phyloP scores from a whole-genome alignment of 1,140 invertebrate species.

The Drosophila kurseongensis region DNA sequence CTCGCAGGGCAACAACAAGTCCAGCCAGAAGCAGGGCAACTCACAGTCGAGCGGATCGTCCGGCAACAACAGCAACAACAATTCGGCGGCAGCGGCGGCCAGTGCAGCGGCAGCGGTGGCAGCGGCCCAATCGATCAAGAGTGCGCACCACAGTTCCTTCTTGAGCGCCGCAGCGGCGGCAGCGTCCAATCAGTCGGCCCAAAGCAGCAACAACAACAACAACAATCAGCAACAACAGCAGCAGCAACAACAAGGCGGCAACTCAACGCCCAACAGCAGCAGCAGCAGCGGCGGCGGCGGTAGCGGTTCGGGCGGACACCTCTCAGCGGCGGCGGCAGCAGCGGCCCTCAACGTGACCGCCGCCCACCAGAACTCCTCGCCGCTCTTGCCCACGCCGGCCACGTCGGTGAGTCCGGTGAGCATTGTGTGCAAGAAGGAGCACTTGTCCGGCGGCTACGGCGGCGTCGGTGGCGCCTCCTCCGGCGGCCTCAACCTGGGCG shows the following conservation, averaged over 20 bases:
- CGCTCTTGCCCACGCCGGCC: conserved; percentile 86
- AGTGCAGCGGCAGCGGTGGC: conserved; percentile 73
- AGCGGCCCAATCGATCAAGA: conserved; percentile 79
- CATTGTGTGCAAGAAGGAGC: conserved; percentile 88
- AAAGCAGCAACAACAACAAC: conserved; percentile 19
- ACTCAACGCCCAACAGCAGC: conserved; percentile 53
- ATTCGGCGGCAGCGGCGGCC: conserved; percentile 62
- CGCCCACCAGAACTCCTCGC: conserved; percentile 85
- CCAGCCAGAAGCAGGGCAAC: conserved; percentile 53
- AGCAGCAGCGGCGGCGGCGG: conserved; percentile 28
- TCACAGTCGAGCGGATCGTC: conserved; percentile 30
- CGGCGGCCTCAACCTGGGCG: conserved; percentile 15
- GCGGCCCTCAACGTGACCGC: conserved; percentile 73
- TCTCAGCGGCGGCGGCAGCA: conserved; percentile 66
- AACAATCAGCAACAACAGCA: conserved; percentile 10
- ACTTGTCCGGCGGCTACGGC: conserved; percentile 84
- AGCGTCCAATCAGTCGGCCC: conserved; percentile 23
- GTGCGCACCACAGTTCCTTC: conserved; percentile 82
- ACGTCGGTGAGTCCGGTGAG: conserved; percentile 88
- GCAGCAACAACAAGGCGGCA: conserved; percentile 12
- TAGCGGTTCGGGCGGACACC: conserved; percentile 41
- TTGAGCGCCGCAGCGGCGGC: conserved; percentile 60
- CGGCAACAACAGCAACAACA: conserved; percentile 49
- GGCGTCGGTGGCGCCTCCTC: conserved; percentile 21
- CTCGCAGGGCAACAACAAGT: conserved; percentile 46